Evolutionary conservation across 2,113 vertebrate species (phyloP), one percentile per base, ranked within the genome.

Genomic region (Labeo catla): DNA sequence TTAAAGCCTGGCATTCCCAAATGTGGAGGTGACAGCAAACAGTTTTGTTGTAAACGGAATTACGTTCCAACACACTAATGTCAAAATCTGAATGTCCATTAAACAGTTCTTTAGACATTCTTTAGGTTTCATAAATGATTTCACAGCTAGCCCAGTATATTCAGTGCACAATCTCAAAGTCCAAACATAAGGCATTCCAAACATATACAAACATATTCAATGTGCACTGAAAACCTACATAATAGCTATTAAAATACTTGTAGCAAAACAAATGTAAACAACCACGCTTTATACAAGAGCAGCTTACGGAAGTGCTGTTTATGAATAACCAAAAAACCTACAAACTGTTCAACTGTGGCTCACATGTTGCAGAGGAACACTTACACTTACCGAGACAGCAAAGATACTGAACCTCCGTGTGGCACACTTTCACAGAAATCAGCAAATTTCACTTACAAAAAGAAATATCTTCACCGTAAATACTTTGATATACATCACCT

Each of bases 221-320:
- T 95, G 95, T 93, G 93, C 96, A 96, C 95, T 95, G 91, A 95
- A 96, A 93, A 96, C 89, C 92, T 89, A 93, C 95, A 95, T 94
- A 95, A 96, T 95, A 95, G 95, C 94, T 95, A 95, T 93, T 94
- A 95, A 93, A 94, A 94, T 94, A 95, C 90, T 87, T 92, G 70
- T 81, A 93, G 94, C 95, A 93, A 95, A 95, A 95, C 95, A 93
- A 77, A 94, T 96, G 96, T 96, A 97, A 98, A 98, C 94, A 97
- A 96, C 95, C 94, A 97, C 96, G 96, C 93, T 92, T 93, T 95
- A 96, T 95, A 97, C 95, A 94, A 93, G 95, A 96, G 95, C 95
- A 95, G 95, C 95, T 94, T 93, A 93, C 73, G 87, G 87, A 93
- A 80, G 89, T 92, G 91, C 91, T 94, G 86, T 85, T 91, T 93